Evolutionary conservation across 2,888 invertebrate genomes (phyloP), one percentile per base, ranked within the genome.

Genomic region (Elgonia sp.): DNA sequence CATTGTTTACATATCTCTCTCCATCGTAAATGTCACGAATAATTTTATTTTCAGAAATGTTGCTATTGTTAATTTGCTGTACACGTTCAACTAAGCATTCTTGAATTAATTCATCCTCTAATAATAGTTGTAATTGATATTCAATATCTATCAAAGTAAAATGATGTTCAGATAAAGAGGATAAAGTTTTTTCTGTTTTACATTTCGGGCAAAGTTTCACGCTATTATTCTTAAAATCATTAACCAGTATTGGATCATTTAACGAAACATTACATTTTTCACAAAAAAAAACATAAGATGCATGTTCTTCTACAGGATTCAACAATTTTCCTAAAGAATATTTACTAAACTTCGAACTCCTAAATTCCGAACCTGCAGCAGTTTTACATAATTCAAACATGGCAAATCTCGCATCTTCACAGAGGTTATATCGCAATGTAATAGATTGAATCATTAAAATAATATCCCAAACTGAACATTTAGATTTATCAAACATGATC

Each of bases 211-310:
- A 70, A 29, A 70, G 53, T 53, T 53, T 70, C n/a, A n/a, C 12
- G 16, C n/a, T 37, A 70, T 70, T 53, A 53, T 70, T 70, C 53
- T 53, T 53, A 37, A 70, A 70, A 29, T 70, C 29, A n/a, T 70
- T 70, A 9, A 53, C 29, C n/a, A n/a, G n/a, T 40, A 70, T 70
- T 37, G 70, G 53, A 29, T 70, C 37, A 20, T 70, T 18, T 63
- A 76, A 40, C 21, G 46, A 29, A 46, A 76, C 37, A 37, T 46
- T 37, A 53, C 77, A 77, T 21, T 46, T 39, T 0, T 20, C 29
- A 46, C 77, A 77, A 65, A 53, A 77, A 77, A 77, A 77, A 20
- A 77, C 50, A 21, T 77, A 77, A 39, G 65, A 53, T 14, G 39
- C 53, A n/a, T 46, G 39, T 12, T 67, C 53, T 55, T 50, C n/a